Evolutionary conservation across 2,113 vertebrate genomes (phyloP).

Genomic region (Aplodontia rufa): DNA sequence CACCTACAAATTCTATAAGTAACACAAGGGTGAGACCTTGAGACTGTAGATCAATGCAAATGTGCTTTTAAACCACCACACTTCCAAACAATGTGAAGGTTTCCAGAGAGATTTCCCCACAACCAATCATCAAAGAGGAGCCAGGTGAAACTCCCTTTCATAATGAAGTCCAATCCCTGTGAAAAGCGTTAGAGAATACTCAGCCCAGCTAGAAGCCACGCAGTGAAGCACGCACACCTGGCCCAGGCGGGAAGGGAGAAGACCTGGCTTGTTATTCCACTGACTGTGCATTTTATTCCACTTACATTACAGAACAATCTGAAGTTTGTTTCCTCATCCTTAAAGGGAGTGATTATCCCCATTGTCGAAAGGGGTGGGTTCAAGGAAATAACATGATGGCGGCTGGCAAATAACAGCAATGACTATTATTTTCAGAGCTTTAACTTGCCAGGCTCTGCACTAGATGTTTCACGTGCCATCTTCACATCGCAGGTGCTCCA

Average conservation of each 20-base stretch:
- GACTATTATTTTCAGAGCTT: background rate
- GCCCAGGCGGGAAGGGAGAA: background rate
- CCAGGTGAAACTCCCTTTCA: background rate
- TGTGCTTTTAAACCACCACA: constrained; percentile 61
- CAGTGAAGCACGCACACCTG: rapidly evolving
- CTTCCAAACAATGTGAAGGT: constrained; percentile 44
- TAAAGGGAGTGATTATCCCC: background rate
- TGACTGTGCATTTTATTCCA: background rate
- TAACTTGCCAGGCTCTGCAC: background rate
- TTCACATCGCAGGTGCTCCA: background rate
- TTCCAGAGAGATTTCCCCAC: constrained; percentile 25
- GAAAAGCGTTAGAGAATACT: background rate
- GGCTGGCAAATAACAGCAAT: background rate
- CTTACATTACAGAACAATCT: background rate
- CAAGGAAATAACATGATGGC: background rate
- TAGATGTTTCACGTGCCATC: background rate
- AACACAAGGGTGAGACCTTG: constrained; percentile 47
- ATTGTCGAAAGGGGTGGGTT: no score
- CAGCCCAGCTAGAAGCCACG: background rate
- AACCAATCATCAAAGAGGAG: background rate
- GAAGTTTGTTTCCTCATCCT: background rate
- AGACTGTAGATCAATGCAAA: constrained; percentile 59
- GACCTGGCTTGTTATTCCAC: no score
- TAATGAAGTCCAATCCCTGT: constrained; percentile 10
- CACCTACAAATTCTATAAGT: constrained; percentile 60